Percentiles rank a stretch among this genome's conserved stretches.
Evolutionary conservation across 2,113 vertebrate genomes (phyloP).

Genomic region (Crotalus helleri): DNA sequence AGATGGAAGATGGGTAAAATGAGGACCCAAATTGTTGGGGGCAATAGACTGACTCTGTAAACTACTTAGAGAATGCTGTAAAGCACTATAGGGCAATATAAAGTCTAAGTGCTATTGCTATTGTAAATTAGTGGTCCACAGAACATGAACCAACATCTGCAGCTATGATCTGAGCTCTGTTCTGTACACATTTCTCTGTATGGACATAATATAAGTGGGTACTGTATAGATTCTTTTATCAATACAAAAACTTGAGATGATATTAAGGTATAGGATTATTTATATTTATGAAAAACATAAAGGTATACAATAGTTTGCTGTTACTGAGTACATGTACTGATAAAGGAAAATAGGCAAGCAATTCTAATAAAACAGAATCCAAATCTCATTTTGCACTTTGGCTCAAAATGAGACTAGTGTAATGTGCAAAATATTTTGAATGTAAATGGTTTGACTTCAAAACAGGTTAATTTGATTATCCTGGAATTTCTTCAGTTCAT

Average conservation of each 20-base stretch:
- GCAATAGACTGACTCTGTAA: background rate
- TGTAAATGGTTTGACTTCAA: background rate
- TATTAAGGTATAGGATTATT: background rate
- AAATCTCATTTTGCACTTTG: background rate
- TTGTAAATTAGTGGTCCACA: background rate
- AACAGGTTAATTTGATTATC: background rate
- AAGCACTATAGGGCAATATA: background rate
- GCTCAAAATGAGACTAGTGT: background rate
- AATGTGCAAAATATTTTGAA: background rate
- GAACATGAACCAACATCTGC: background rate
- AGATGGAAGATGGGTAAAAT: background rate
- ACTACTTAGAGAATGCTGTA: background rate
- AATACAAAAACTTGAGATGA: background rate
- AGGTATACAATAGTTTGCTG: background rate
- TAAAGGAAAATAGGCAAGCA: background rate
- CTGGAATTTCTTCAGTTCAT: background rate
- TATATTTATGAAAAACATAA: background rate
- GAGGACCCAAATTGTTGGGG: background rate
- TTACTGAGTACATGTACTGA: background rate
- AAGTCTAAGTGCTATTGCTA: background rate
- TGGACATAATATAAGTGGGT: background rate
- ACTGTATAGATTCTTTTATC: background rate
- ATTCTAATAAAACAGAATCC: background rate
- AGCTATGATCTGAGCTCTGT: background rate
- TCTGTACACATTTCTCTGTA: background rate